Evolutionary conservation across 2,113 vertebrate genomes (phyloP).

Genomic region (Rallus limicola): DNA sequence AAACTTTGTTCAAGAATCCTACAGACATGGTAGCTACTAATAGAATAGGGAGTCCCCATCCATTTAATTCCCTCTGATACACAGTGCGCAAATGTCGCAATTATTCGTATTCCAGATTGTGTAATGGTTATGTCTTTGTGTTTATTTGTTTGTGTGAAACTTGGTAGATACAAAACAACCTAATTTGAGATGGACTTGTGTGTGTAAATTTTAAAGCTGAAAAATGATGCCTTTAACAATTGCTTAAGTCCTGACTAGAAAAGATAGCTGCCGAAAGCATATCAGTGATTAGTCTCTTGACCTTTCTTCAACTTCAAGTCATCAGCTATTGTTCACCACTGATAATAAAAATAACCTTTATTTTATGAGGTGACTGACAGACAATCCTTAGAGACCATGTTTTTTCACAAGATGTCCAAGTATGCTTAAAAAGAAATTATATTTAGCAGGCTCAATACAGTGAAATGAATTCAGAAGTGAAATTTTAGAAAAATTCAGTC

Average conservation of each 20-base stretch:
- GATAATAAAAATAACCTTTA: conserved; percentile 64
- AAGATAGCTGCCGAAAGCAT: conserved; percentile 39
- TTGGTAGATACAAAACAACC: neutral
- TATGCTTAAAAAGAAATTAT: neutral
- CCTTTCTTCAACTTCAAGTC: conserved; percentile 53
- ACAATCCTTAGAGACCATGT: neutral
- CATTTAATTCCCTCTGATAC: neutral
- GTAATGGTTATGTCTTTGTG: neutral
- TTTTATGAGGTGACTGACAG: conserved; percentile 58
- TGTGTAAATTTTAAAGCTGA: neutral
- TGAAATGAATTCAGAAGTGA: conserved; percentile 40
- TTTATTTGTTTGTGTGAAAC: neutral
- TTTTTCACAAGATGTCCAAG: conserved; percentile 6
- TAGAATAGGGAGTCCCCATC: neutral
- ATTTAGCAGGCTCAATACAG: neutral
- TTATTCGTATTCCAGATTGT: neutral
- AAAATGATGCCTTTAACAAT: conserved; percentile 11
- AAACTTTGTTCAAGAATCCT: neutral
- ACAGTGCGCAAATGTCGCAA: neutral
- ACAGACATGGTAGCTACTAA: neutral
- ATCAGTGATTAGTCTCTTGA: conserved; percentile 61
- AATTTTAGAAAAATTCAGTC: neutral
- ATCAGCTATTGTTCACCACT: conserved; percentile 3
- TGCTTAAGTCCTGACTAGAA: conserved; percentile 10
- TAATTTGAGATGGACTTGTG: neutral